A percentile compares a stretch with the other conserved stretches of the same genome.
These are phyloP conservation scores for Biston stratarius DNA, from an alignment of 2,888 invertebrate species.

Conservation along the genomic window DNA sequence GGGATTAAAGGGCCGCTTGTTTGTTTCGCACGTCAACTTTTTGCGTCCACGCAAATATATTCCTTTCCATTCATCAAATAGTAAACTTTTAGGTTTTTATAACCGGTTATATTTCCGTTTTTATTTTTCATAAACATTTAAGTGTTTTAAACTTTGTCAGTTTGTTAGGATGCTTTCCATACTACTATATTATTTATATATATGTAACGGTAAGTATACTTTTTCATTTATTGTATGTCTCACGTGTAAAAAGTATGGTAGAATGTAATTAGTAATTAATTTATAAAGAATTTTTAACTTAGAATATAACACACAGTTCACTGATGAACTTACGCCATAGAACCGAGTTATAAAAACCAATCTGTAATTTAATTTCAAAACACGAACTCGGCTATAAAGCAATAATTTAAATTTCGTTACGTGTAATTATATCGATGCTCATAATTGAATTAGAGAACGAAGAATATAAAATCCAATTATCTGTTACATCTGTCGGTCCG, in stretches of 20 bases:
- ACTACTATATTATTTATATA: neutral
- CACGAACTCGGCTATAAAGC: constrained; percentile 16
- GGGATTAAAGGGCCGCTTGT: constrained; percentile 44
- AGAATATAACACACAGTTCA: neutral
- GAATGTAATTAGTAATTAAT: no score
- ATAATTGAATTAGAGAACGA: constrained; percentile 32
- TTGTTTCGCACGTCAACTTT: constrained; percentile 33
- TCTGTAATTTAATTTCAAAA: constrained; percentile 15
- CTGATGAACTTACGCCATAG: constrained; percentile 5
- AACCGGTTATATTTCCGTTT: neutral
- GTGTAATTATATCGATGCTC: constrained; percentile 27
- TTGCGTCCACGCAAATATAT: constrained; percentile 16
- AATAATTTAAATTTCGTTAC: constrained; percentile 18
- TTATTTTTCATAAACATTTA: neutral
- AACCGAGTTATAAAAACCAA: constrained; percentile 15
- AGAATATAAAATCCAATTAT: constrained; percentile 39
- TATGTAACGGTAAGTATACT: neutral
- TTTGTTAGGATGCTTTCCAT: neutral
- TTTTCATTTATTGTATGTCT: neutral
- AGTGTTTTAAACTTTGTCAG: neutral
- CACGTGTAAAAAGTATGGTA: neutral
- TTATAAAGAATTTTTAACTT: neutral
- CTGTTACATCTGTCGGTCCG: constrained; percentile 27
- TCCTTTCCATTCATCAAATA: constrained; percentile 15
- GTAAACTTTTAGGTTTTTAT: neutral